Percentiles rank a stretch among this genome's conserved stretches.
These are phyloP conservation scores for Cataglyphis albicans DNA, from an alignment of 2,888 invertebrate species.

Conservation along the genomic window DNA sequence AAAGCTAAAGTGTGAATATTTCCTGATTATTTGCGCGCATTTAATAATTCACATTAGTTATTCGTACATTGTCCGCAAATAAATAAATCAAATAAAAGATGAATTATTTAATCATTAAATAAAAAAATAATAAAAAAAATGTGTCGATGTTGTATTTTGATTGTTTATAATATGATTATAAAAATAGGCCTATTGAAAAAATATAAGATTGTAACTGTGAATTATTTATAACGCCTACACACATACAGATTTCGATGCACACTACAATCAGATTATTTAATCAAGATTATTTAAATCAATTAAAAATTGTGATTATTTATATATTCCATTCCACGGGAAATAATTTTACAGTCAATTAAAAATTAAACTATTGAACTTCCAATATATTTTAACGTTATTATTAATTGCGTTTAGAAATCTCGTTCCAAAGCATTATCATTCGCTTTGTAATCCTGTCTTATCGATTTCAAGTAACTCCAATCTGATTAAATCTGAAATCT, in stretches of 20 bases:
- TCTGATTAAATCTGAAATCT: conserved; percentile 10
- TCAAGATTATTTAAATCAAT: conserved; percentile 4
- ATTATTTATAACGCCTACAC: neutral
- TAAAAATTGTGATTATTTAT: conserved; percentile 13
- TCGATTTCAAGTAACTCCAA: neutral
- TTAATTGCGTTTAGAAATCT: conserved; percentile 17
- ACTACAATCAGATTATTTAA: neutral
- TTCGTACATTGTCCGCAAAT: neutral
- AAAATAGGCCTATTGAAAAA: conserved; percentile 34
- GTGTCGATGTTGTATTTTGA: neutral
- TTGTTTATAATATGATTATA: neutral
- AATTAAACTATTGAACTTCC: conserved; percentile 15
- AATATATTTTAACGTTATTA: neutral
- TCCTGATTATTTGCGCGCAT: conserved; percentile 7
- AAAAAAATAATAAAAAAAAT: neutral
- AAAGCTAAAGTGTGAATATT: conserved; percentile 21
- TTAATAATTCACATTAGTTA: conserved; percentile 13
- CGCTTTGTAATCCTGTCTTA: neutral
- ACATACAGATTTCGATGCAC: neutral
- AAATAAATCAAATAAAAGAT: neutral
- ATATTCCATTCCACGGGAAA: neutral
- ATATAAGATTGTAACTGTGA: neutral
- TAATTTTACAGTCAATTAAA: neutral
- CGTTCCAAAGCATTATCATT: conserved; percentile 6
- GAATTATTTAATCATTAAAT: neutral